Base-by-base conservation (phyloP, 2,888 invertebrate genomes). In the Malthinus flaveolus region DNA sequence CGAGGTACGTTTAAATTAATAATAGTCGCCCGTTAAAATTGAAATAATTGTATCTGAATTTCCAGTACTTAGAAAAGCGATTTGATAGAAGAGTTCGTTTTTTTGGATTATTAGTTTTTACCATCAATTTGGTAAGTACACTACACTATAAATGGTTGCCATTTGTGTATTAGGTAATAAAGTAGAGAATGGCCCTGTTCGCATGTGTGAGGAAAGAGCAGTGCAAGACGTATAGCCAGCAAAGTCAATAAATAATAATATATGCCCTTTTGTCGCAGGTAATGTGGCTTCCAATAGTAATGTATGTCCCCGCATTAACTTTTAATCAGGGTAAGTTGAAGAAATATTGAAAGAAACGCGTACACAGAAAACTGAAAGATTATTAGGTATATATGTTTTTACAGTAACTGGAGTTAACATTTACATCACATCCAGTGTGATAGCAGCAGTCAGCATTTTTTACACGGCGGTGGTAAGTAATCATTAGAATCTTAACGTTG, bases 341-440 rank as follows among this genome's bases (percentile, higher is more conserved):
- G 8, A 23, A 23, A 23, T 5, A 2, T 3, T 23, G 2, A 23
- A 23, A 48, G n/a, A 13, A 3, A 11, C 8, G 35, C n/a, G n/a
- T n/a, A n/a, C n/a, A n/a, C n/a, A n/a, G n/a, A n/a, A n/a, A n/a
- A n/a, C n/a, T n/a, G n/a, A n/a, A n/a, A n/a, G n/a, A n/a, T n/a
- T n/a, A n/a, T n/a, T 32, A 23, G 23, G 5, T 5, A 3, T 3
- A 23, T 3, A 8, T 10, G 5, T 32, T 23, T 32, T 78, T 85
- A 63, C 79, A 91, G 94, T 94, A 13, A 93, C 93, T 60, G 93
- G 93, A 46, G 84, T 93, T 7, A 87, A 89, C 68, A 84, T 93
- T 39, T 90, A 93, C 75, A 80, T 90, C 35, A 87, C 93, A 11
- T 91, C 93, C 1, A 88, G 93, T 1, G 85, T 91, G 37, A 90